phyloP scores from a whole-genome alignment of 2,888 invertebrate genomes.

The Arctia plantaginis region DNA sequence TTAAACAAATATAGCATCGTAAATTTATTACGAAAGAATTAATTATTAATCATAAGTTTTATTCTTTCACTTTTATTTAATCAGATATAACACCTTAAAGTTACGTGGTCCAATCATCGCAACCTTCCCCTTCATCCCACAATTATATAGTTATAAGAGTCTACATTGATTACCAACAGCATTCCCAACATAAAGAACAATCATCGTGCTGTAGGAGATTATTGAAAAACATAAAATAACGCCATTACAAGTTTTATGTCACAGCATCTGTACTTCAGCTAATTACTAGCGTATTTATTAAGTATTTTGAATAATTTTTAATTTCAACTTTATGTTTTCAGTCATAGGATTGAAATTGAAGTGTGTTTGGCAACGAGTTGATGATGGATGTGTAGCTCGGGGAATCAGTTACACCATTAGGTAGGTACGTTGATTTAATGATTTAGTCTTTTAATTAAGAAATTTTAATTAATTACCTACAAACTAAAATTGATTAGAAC shows the following conservation, averaged over 20 bases:
- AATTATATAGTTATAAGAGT: too few relatives aligned
- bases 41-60: too few relatives aligned
- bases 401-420: constrained; percentile 53
- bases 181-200: constrained; percentile 15
- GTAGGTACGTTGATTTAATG: constrained; percentile 22
- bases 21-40: too few relatives aligned
- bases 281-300: constrained; percentile 44
- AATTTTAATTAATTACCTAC: not conserved
- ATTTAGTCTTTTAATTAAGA: not conserved
- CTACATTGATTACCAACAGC: constrained; percentile 1
- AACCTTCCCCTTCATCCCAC: too few relatives aligned
- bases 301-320: not conserved
- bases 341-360: constrained; percentile 22
- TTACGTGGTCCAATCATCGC: too few relatives aligned
- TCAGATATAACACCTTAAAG: too few relatives aligned
- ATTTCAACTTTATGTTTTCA: not conserved
- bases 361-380: constrained; percentile 53
- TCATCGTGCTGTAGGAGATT: constrained; percentile 14
- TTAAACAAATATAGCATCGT: too few relatives aligned
- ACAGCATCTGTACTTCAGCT: constrained; percentile 41
- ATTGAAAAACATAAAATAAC: constrained; percentile 41
- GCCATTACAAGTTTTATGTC: constrained; percentile 53
- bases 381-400: constrained; percentile 31
- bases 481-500: not conserved
- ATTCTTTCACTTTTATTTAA: too few relatives aligned